Evolutionary conservation across 2,888 invertebrate genomes (phyloP).

Genomic region (Ephialtes manifestator): DNA sequence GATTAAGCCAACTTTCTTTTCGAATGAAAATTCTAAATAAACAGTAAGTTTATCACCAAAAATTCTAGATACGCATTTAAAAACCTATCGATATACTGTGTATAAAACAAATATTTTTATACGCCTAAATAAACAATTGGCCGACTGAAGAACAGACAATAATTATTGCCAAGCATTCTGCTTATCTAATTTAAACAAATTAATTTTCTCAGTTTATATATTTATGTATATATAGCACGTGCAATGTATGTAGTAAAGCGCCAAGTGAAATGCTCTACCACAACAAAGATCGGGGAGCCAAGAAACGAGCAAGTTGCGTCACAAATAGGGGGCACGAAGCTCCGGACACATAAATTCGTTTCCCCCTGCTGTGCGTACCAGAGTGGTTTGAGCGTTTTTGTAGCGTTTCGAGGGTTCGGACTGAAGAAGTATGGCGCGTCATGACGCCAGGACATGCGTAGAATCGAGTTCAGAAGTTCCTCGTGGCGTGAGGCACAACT

Average conservation of each 20-base stretch:
- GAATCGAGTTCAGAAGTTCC: neutral
- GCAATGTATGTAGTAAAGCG: neutral
- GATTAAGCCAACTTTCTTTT: too few species aligned
- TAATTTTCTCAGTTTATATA: too few species aligned
- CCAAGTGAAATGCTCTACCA: neutral
- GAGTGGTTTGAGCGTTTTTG: conserved; percentile 1
- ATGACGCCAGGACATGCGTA: neutral
- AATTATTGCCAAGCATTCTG: neutral
- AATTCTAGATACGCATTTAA: too few species aligned
- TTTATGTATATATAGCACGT: neutral
- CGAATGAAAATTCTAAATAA: too few species aligned
- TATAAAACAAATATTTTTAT: neutral
- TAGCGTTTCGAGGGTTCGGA: neutral
- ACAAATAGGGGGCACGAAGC: neutral
- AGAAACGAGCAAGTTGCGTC: conserved; percentile 17
- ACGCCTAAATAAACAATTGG: too few species aligned
- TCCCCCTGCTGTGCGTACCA: neutral
- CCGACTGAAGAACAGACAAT: too few species aligned
- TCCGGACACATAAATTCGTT: conserved; percentile 38
- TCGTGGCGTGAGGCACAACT: neutral
- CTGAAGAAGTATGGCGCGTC: neutral
- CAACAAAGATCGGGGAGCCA: neutral
- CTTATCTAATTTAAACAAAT: neutral
- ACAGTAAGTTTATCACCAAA: too few species aligned
- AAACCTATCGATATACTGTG: too few species aligned